Percentiles rank a stretch among this genome's conserved stretches.
These are phyloP conservation scores for Anagrus nilaparvatae DNA, from an alignment of 1,140 invertebrate species.

Conservation along the genomic window DNA sequence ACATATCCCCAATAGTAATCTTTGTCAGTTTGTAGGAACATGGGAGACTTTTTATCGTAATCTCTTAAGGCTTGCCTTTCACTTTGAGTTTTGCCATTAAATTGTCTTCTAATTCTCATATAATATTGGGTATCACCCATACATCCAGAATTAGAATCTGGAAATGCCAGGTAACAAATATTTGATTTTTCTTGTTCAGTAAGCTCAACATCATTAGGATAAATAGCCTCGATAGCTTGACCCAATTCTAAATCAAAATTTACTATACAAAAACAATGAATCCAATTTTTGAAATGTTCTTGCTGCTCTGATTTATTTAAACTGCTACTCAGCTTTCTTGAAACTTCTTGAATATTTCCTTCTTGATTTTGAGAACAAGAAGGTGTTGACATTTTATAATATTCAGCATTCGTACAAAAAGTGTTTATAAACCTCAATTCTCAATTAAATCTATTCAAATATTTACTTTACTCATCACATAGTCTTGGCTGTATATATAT, in stretches of 20 bases:
- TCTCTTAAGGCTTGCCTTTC: conserved; percentile 42
- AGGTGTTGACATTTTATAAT: conserved; percentile 31
- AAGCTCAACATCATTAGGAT: conserved; percentile 71
- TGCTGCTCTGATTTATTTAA: conserved; percentile 28
- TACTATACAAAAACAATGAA: conserved; percentile 93
- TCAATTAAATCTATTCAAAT: background rate
- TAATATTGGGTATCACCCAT: conserved; percentile 98
- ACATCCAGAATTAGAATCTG: conserved; percentile 96
- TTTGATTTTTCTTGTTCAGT: conserved; percentile 92
- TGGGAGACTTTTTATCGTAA: conserved; percentile 66
- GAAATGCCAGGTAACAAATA: conserved; percentile 96
- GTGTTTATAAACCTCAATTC: background rate
- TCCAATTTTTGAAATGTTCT: conserved; percentile 79
- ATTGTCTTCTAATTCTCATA: conserved; percentile 63
- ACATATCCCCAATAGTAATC: conserved; percentile 93
- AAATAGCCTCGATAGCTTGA: conserved; percentile 88
- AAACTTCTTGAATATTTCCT: conserved; percentile 12
- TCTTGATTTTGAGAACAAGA: conserved; percentile 24
- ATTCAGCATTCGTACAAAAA: too few relatives aligned
- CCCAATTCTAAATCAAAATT: conserved; percentile 97
- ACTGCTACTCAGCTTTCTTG: conserved; percentile 12
- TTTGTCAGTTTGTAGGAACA: conserved; percentile 62
- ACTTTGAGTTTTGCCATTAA: conserved; percentile 21
- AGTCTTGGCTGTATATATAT: too few relatives aligned
- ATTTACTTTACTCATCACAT: background rate